Percentiles rank a stretch among this genome's conserved stretches.
Conservation (phyloP, 2,888 invertebrate species). For the Bombylius major region DNA sequence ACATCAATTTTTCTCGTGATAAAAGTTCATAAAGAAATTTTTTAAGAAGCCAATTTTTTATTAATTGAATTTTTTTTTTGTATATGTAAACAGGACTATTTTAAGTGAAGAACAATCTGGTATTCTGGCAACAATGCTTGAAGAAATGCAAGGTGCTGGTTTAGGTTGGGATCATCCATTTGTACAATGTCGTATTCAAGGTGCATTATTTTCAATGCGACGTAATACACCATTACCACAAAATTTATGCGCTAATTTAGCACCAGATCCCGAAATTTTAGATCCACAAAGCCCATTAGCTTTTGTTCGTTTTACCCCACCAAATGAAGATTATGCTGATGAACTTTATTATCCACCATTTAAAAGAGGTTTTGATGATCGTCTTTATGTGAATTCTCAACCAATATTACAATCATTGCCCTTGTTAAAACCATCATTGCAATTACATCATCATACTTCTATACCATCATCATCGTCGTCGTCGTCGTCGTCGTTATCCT, state of each 20-base stretch:
- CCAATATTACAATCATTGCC: constrained; percentile 9
- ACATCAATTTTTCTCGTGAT: no score
- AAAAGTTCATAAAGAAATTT: no score
- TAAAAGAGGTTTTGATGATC: constrained; percentile 36
- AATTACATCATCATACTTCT: neutral
- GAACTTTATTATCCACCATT: constrained; percentile 65
- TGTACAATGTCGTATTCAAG: constrained; percentile 37
- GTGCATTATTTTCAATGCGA: constrained; percentile 32
- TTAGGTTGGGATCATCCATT: constrained; percentile 37
- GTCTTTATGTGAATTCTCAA: constrained; percentile 10
- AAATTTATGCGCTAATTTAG: constrained; percentile 34
- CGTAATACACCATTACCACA: constrained; percentile 32
- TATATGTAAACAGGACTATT: constrained; percentile 13
- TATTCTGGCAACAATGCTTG: constrained; percentile 34
- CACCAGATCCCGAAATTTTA: constrained; percentile 34
- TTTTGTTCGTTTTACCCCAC: constrained; percentile 66
- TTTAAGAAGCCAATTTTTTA: no score
- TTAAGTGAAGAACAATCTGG: constrained; percentile 34
- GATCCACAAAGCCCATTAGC: constrained; percentile 59
- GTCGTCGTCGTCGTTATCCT: no score
- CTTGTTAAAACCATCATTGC: neutral
- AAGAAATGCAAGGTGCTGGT: constrained; percentile 37
- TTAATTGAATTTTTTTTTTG: neutral
- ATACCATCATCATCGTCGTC: neutral
- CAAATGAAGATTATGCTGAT: constrained; percentile 59